Base-by-base conservation (phyloP, 2,888 invertebrate genomes). In the Phaedon cochleariae region DNA sequence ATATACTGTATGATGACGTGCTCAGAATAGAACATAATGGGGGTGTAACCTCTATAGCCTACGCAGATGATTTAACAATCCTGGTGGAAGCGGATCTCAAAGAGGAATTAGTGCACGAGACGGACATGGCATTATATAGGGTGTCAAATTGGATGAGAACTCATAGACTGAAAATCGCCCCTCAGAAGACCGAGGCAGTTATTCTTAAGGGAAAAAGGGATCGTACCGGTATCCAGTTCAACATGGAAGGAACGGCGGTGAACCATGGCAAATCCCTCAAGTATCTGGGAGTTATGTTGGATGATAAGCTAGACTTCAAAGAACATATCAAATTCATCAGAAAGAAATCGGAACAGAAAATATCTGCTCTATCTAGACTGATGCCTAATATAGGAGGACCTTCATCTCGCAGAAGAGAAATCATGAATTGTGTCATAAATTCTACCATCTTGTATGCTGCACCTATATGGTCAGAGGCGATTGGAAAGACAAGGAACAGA, bases 391-490 rank as follows among this genome's bases (percentile, higher is more conserved):
- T 62, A 31, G 69, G 67, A 1, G 69, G 64, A 1, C 62, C 64
- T 17, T 17, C 26, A 0, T 37, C 48, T 20, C n/a, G 45, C 22
- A 62, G 62, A 29, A 64, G 59, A 29, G 45, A 18, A 41, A 26
- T 62, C 10, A 55, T 64, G 17, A 34, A 52, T 0, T 46, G 20
- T 12, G 62, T 37, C 18, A 51, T 41, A 1, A 26, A 64, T 9
- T 69, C 69, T 1, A 60, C 59, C 7, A n/a, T 69, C 0, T 15
- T 67, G 1, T 69, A 69, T 49, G 69, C 51, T 0, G 64, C 64
- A 0, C 54, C 67, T 18, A 48, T 62, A 17, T 69, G 67, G 67
- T 26, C 45, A 15, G 55, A 18, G n/a, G 45, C 15, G 18, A 37
- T 57, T 1, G 20, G 15, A 22, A 45, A 12, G 3, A 37, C n/a